Percentiles rank a stretch among this genome's conserved stretches.
Evolutionary conservation across 2,113 vertebrate genomes (phyloP).

Genomic region (Takifugu bimaculatus): DNA sequence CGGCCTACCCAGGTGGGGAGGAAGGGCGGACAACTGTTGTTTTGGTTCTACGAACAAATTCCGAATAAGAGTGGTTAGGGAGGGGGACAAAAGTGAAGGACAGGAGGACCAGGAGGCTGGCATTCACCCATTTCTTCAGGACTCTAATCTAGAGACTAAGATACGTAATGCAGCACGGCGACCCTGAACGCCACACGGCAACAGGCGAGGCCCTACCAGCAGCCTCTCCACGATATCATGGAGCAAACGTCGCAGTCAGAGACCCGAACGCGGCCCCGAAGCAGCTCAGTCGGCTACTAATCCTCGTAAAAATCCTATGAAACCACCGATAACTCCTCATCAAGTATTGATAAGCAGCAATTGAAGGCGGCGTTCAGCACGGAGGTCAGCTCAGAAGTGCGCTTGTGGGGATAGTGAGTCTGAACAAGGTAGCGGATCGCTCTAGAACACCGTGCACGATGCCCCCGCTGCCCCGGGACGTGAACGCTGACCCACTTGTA

Average conservation of each 20-base stretch:
- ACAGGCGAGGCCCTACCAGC: conserved; percentile 1
- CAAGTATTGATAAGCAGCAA: conserved; percentile 60
- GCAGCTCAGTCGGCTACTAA: background rate
- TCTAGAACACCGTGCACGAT: conserved; percentile 17
- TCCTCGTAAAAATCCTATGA: conserved; percentile 5
- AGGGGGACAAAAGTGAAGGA: conserved; percentile 40
- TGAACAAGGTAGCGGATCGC: conserved; percentile 23
- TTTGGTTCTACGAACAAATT: conserved; percentile 61
- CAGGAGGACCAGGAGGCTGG: conserved; percentile 36
- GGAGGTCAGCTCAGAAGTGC: conserved; percentile 46
- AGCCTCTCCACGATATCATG: background rate
- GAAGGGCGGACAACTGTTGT: conserved; percentile 50
- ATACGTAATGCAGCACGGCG: conserved; percentile 44
- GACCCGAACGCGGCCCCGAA: conserved; percentile 5
- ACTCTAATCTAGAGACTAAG: conserved; percentile 61
- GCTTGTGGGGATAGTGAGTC: conserved; percentile 35
- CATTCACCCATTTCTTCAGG: conserved; percentile 76
- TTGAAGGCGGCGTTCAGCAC: conserved; percentile 55
- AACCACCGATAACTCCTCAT: conserved; percentile 55
- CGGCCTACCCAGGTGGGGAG: conserved; percentile 51
- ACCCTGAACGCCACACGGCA: conserved; percentile 30
- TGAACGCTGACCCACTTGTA: conserved; percentile 71
- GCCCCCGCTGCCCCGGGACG: conserved; percentile 55
- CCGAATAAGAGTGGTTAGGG: conserved; percentile 52
- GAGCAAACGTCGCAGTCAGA: too few relatives aligned